Evolutionary conservation across 2,113 vertebrate species (phyloP).

Genomic region (Polypterus senegalus): DNA sequence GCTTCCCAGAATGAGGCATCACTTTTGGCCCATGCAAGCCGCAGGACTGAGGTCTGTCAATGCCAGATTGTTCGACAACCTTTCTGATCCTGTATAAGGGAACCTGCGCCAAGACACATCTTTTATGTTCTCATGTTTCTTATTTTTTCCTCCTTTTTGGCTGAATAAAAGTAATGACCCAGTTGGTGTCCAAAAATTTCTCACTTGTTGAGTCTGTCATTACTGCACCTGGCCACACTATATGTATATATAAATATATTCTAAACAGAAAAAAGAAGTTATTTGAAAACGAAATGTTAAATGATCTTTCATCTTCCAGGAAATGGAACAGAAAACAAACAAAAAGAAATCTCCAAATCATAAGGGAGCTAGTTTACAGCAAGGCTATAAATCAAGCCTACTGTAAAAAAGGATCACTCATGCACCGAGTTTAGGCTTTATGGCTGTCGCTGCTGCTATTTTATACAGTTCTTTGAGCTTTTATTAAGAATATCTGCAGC

Average conservation of each 20-base stretch:
- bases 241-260: background rate
- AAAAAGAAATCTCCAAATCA: slow-evolving; percentile 12
- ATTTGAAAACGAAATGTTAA: background rate
- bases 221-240: slow-evolving; percentile 3
- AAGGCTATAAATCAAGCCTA: slow-evolving; percentile 28
- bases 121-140: too few relatives aligned
- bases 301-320: background rate
- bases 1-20: too few relatives aligned
- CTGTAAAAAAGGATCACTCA: slow-evolving; percentile 23
- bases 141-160: too few relatives aligned
- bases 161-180: too few relatives aligned
- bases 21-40: too few relatives aligned
- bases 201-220: too few relatives aligned
- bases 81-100: too few relatives aligned
- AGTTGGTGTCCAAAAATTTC: too few relatives aligned
- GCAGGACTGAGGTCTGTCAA: too few relatives aligned
- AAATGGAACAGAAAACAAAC: background rate
- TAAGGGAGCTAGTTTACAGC: slow-evolving; percentile 13
- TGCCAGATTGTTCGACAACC: too few relatives aligned
- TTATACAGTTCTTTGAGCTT: slow-evolving; percentile 21
- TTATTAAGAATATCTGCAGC: slow-evolving; percentile 24
- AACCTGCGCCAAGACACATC: too few relatives aligned
- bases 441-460: slow-evolving; percentile 28
- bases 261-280: background rate
- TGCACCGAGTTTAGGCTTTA: slow-evolving; percentile 19